Conservation (phyloP, 1,140 invertebrate genomes). For the Stegodyphus mimosarum region DNA sequence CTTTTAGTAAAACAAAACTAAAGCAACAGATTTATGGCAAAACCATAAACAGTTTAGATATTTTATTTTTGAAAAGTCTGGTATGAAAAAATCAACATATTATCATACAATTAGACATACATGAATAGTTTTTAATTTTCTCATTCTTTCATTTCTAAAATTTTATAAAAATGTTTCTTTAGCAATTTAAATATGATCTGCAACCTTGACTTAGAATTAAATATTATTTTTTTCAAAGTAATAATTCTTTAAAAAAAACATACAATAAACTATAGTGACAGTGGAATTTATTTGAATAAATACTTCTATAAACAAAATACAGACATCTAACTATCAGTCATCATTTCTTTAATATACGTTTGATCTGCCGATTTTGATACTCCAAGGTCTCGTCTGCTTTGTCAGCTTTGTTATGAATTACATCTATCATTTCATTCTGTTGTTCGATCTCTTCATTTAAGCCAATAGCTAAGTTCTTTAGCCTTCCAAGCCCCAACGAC, state of each 20-base stretch:
- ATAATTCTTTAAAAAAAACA: too few species aligned
- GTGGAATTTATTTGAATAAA: too few species aligned
- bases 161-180: too few species aligned
- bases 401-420: conserved; percentile 67
- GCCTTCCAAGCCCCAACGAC: conserved; percentile 65
- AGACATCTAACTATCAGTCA: not conserved
- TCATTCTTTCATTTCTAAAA: not conserved
- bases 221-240: too few species aligned
- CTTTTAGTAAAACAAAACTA: too few species aligned
- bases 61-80: too few species aligned
- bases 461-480: conserved; percentile 66
- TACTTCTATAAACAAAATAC: too few species aligned
- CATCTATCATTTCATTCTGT: conserved; percentile 68
- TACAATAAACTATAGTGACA: too few species aligned
- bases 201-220: too few species aligned
- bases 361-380: conserved; percentile 69
- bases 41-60: too few species aligned
- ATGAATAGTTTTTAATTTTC: not conserved
- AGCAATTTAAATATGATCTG: too few species aligned
- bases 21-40: too few species aligned
- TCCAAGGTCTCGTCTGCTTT: conserved; percentile 67
- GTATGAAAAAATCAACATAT: not conserved
- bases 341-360: conserved; percentile 65
- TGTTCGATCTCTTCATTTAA: conserved; percentile 68
- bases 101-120: not conserved